Percentiles rank a stretch among this genome's conserved stretches.
phyloP scores from a whole-genome alignment of 1,140 invertebrate species.

The Eumeta japonica region DNA sequence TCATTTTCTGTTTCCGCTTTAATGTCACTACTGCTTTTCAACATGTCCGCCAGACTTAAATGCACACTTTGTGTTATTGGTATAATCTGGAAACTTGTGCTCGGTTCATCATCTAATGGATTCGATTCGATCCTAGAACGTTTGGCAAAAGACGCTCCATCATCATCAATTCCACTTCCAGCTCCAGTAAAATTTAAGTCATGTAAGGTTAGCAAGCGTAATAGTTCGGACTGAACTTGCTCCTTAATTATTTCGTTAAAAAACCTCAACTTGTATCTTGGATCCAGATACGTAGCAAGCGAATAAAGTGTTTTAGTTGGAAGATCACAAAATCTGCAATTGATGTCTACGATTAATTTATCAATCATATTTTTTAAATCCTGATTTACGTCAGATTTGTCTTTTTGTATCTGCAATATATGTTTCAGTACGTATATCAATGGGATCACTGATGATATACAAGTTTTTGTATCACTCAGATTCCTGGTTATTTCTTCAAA shows the following conservation, averaged over 20 bases:
- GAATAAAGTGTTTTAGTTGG: constrained; percentile 11
- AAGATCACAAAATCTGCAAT: constrained; percentile 14
- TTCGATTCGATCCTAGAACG: constrained; percentile 5
- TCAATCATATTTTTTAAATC: constrained; percentile 13
- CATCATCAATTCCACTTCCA: constrained; percentile 9
- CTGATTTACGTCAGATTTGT: constrained; percentile 9
- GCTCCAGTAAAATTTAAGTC: constrained; percentile 8
- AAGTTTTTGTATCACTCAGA: constrained; percentile 11
- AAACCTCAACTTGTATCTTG: constrained; percentile 15
- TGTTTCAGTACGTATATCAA: constrained; percentile 11
- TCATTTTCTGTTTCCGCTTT: constrained; percentile 10
- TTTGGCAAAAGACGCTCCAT: constrained; percentile 6
- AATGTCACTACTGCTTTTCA: constrained; percentile 11
- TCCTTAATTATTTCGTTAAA: constrained; percentile 12
- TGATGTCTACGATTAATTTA: constrained; percentile 14
- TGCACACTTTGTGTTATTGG: constrained; percentile 8
- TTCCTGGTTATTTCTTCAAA: constrained; percentile 15
- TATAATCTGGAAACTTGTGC: too few species aligned
- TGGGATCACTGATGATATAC: constrained; percentile 15
- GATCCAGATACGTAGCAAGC: constrained; percentile 16
- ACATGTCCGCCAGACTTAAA: constrained; percentile 11
- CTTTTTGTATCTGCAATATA: constrained; percentile 9
- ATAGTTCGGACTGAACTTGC: constrained; percentile 12
- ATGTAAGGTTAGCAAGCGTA: too few species aligned
- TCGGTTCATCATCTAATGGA: constrained; percentile 6